These are phyloP conservation scores for Melanotaenia nigrans DNA, from an alignment of 2,797 vertebrate species.

Conservation along the genomic window DNA sequence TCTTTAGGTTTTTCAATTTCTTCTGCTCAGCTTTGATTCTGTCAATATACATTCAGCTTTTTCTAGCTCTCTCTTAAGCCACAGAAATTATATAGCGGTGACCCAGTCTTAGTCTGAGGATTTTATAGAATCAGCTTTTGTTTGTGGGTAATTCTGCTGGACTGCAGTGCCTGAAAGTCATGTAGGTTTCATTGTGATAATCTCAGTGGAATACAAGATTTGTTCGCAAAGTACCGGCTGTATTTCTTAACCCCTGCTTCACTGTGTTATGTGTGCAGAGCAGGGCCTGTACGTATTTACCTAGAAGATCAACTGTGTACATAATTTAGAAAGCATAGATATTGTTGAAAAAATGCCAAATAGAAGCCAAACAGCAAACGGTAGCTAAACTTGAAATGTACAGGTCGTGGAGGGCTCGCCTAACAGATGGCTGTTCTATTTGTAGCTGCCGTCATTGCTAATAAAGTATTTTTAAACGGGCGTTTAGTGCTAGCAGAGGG, in stretches of 20 bases:
- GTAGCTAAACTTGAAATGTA: conserved; percentile 71
- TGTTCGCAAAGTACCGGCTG: conserved; percentile 48
- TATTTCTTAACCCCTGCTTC: conserved; percentile 50
- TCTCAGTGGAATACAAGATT: conserved; percentile 34
- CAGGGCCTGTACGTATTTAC: neutral
- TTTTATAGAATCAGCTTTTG: conserved; percentile 55
- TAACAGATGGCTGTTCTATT: conserved; percentile 84
- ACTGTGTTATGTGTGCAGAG: conserved; percentile 33
- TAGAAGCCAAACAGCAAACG: conserved; percentile 56
- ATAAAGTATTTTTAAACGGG: conserved; percentile 86
- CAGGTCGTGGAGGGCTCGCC: conserved; percentile 63
- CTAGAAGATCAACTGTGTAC: neutral
- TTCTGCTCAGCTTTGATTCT: conserved; percentile 56
- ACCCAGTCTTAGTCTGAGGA: conserved; percentile 64
- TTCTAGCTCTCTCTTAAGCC: conserved; percentile 62
- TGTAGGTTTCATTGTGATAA: conserved; percentile 51
- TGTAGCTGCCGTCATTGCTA: conserved; percentile 78
- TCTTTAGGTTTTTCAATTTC: conserved; percentile 34
- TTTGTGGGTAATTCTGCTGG: conserved; percentile 33
- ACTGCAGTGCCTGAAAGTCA: conserved; percentile 27
- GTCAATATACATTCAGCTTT: conserved; percentile 62
- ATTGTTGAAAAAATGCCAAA: conserved; percentile 46
- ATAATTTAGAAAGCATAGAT: conserved; percentile 48
- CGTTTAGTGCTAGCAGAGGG: conserved; percentile 80
- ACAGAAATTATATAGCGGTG: conserved; percentile 49